Percentiles rank a stretch among this genome's conserved stretches.
These are phyloP conservation scores for Dasypus novemcinctus DNA, from an alignment of 2,113 vertebrate genomes.

Conservation along the genomic window DNA sequence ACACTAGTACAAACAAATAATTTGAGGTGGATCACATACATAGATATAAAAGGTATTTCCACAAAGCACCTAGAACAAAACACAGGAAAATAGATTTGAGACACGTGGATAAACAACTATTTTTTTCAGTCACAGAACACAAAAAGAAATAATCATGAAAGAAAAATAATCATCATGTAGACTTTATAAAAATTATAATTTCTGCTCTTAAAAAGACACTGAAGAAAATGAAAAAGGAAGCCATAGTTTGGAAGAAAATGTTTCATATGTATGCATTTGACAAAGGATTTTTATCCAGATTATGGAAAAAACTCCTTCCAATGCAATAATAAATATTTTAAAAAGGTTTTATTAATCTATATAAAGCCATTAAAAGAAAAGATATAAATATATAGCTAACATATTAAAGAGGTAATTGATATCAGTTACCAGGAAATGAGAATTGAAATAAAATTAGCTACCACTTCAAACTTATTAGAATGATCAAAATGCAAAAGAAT, in stretches of 20 bases:
- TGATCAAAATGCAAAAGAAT: neutral
- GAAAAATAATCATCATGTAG: neutral
- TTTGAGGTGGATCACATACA: neutral
- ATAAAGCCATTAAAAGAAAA: neutral
- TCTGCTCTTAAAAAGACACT: neutral
- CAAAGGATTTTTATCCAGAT: neutral
- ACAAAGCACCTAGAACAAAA: neutral
- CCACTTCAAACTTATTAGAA: neutral
- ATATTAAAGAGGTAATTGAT: neutral
- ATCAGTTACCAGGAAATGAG: neutral
- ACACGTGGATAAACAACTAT: neutral
- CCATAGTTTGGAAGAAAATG: neutral
- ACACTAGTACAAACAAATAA: neutral
- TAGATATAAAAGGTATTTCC: neutral
- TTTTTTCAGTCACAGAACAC: neutral
- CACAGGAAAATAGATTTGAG: neutral
- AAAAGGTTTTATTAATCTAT: neutral
- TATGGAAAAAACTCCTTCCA: neutral
- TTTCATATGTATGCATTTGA: neutral
- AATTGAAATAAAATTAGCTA: neutral
- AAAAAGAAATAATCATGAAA: neutral
- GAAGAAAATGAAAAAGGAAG: neutral
- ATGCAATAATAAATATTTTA: neutral
- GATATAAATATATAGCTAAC: neutral
- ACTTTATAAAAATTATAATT: neutral